Percentiles rank a stretch among this genome's conserved stretches.
These are phyloP conservation scores for Teleiodes luculella DNA, from an alignment of 2,888 invertebrate species.

Conservation along the genomic window DNA sequence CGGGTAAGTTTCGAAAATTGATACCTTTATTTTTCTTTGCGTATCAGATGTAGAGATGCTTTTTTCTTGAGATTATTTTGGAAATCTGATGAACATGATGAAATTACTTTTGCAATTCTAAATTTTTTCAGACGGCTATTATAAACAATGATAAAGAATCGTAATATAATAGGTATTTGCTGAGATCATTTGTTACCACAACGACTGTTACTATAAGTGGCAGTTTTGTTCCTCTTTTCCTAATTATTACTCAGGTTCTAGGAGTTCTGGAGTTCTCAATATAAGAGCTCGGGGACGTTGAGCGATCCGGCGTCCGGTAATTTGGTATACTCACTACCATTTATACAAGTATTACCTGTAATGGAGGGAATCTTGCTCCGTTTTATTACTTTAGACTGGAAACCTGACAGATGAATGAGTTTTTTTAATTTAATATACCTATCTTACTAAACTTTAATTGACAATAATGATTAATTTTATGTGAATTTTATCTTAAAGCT, in stretches of 20 bases:
- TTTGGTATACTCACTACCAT: background rate
- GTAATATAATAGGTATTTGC: constrained; percentile 27
- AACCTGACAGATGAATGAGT: no score
- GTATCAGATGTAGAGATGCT: no score
- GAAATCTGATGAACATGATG: no score
- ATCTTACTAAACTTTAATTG: no score
- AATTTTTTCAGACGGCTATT: no score
- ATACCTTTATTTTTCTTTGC: background rate
- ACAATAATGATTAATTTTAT: background rate
- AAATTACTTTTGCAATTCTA: no score
- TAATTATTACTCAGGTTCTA: constrained; percentile 41
- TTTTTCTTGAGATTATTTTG: no score
- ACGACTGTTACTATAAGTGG: constrained; percentile 29
- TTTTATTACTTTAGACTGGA: background rate
- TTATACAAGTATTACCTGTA: no score
- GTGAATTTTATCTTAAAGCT: constrained; percentile 14
- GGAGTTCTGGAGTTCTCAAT: constrained; percentile 36
- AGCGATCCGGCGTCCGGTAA: background rate
- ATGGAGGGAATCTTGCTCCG: background rate
- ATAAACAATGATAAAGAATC: no score
- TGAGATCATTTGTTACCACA: constrained; percentile 23
- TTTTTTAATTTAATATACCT: no score
- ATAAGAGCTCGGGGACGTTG: constrained; percentile 22
- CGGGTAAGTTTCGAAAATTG: background rate
- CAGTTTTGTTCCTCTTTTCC: constrained; percentile 29